Evolutionary conservation across 2,888 invertebrate genomes (phyloP).

Genomic region (Taenaris catops): DNA sequence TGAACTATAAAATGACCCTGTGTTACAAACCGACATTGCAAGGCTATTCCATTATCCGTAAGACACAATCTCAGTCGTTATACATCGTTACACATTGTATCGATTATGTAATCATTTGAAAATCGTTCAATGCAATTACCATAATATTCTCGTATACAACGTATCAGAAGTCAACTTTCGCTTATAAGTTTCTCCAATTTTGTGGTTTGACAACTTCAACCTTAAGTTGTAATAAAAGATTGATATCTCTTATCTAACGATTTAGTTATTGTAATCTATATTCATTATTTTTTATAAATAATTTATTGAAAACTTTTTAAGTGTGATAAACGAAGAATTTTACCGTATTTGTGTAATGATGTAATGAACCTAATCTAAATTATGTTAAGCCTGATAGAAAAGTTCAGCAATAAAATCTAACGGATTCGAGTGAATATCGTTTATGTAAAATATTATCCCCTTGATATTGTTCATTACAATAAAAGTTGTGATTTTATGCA

Average conservation of each 20-base stretch:
- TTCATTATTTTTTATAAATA: too few species aligned
- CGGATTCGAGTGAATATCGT: too few species aligned
- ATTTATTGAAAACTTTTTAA: too few species aligned
- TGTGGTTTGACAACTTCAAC: conserved; percentile 18
- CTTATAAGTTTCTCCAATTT: conserved; percentile 25
- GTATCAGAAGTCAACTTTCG: conserved; percentile 51
- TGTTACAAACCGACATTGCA: conserved; percentile 12
- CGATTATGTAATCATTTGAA: conserved; percentile 46
- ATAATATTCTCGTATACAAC: conserved; percentile 41
- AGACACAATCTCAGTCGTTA: conserved; percentile 18
- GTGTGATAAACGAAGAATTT: too few species aligned
- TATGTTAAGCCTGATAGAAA: too few species aligned
- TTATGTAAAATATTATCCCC: too few species aligned
- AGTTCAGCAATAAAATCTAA: too few species aligned
- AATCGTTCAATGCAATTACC: conserved; percentile 42
- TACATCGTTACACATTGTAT: conserved; percentile 22
- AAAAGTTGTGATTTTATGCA: too few species aligned
- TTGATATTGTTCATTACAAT: too few species aligned
- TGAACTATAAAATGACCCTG: conserved; percentile 17
- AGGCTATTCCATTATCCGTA: conserved; percentile 20
- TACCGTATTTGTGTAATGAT: too few species aligned
- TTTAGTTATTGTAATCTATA: too few species aligned
- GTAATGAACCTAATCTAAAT: too few species aligned
- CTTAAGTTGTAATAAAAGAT: neutral
- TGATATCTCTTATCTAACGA: conserved; percentile 27